phyloP scores from a whole-genome alignment of 2,113 vertebrate genomes.

The Motacilla alba region DNA sequence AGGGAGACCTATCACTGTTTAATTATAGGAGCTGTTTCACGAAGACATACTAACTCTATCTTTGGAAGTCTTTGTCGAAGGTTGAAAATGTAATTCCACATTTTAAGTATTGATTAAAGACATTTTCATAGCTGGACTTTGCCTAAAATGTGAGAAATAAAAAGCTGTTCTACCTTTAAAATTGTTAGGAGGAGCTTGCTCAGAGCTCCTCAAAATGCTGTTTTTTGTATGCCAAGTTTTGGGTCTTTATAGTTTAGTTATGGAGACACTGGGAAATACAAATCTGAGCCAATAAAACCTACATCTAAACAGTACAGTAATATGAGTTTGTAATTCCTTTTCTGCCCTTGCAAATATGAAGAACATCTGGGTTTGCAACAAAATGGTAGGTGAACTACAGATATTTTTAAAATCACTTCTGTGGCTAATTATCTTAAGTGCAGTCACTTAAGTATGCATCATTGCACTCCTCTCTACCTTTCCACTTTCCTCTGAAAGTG shows the following conservation, averaged over 20 bases:
- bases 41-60: neutral
- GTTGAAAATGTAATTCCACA: neutral
- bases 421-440: slow-evolving; percentile 58
- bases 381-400: neutral
- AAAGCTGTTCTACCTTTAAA: neutral
- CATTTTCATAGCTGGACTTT: neutral
- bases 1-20: neutral
- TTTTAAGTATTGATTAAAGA: neutral
- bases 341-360: neutral
- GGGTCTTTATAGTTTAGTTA: neutral
- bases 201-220: too few species aligned
- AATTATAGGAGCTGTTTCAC: neutral
- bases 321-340: neutral
- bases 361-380: neutral
- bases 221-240: neutral
- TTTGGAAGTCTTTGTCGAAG: neutral
- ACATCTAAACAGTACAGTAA: neutral
- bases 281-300: neutral
- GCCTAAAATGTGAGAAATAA: neutral
- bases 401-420: slow-evolving; percentile 35
- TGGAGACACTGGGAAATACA: neutral
- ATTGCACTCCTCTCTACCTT: neutral
- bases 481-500: slow-evolving; percentile 14
- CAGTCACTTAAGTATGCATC: slow-evolving; percentile 50
- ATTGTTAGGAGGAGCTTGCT: neutral